Base-by-base conservation (phyloP, 1,140 invertebrate species). In the Holcopasites calliopsidis region DNA sequence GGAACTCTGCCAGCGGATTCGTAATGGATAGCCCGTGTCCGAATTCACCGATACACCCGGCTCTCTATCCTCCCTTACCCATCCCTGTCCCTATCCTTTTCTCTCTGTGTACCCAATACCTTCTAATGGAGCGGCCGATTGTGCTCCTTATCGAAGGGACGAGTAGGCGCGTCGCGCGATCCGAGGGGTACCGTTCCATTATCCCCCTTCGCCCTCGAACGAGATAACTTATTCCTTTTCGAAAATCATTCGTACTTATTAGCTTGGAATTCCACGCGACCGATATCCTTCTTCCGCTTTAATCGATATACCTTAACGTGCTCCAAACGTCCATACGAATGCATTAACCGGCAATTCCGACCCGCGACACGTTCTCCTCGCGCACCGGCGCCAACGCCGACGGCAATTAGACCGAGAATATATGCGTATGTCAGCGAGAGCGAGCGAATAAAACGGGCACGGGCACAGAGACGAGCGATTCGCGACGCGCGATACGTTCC, bases 1-100 rank as follows among this genome's bases (percentile, higher is more conserved):
- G 80, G 79, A 83, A 84, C 84, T 84, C 79, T 69, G 57, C 55
- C 57, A 69, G 78, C 71, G 82, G 75, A 84, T 84, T 77, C 82
- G 81, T 88, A 88, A 88, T 88, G 87, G 87, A 88, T 88, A 88
- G 87, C 86, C 83, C 84, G 71, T 88, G 86, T 88, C 87, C 86
- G 78, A 84, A 82, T 82, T 82, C 65, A 66, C 79, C 83, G 72
- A 85, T 86, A 85, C 77, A n/a, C 47, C 69, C 47, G 21, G 52
- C 70, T 78, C 72, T 64, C 64, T 57, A 31, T 47, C 70, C 23
- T 54, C 47, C 18, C 62, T 42, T 18, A 28, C 49, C 26, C 61
- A 33, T 18, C n/a, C 47, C 49, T 64, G 64, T 47, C 69, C 42
- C 68, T 70, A 35, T 68, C 72, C 65, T 58, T 72, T 68, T 79